Percentiles rank a stretch among this genome's conserved stretches.
These are phyloP conservation scores for Aldrovandia affinis DNA, from an alignment of 2,797 vertebrate genomes.

Conservation along the genomic window DNA sequence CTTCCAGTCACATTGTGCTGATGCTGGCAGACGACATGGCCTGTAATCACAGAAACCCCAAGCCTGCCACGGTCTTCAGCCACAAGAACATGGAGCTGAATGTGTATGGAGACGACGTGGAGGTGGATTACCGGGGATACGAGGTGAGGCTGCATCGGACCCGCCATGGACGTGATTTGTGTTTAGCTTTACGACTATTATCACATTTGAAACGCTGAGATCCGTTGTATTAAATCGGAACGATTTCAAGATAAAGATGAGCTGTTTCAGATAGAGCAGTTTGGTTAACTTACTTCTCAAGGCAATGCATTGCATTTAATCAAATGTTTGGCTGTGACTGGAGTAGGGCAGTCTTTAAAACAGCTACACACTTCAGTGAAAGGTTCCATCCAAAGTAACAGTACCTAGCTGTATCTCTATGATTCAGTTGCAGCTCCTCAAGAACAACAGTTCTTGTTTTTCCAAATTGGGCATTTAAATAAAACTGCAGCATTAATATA, in stretches of 20 bases:
- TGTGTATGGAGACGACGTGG: slow-evolving; percentile 96
- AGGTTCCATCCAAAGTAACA: too few relatives aligned
- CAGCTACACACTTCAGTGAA: too few relatives aligned
- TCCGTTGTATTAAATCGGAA: not conserved
- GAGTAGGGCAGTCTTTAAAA: too few relatives aligned
- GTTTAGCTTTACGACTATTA: not conserved
- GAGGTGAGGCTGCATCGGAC: slow-evolving; percentile 75
- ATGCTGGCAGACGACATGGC: slow-evolving; percentile 99
- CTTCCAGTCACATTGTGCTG: slow-evolving; percentile 89
- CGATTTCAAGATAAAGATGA: not conserved
- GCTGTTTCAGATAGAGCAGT: not conserved
- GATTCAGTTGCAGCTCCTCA: too few relatives aligned
- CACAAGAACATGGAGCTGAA: slow-evolving; percentile 99
- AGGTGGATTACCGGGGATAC: slow-evolving; percentile 97
- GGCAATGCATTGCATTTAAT: too few relatives aligned
- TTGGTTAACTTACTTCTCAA: not conserved
- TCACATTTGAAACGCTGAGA: not conserved
- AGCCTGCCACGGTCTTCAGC: slow-evolving; percentile 95
- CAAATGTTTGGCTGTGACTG: not conserved
- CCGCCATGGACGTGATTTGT: not conserved
- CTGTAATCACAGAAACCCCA: slow-evolving; percentile 95
- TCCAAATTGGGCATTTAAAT: not conserved
- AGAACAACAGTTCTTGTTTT: too few relatives aligned
- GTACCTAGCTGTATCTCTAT: too few relatives aligned
- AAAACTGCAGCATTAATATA: not conserved